Percentiles rank a stretch among this genome's conserved stretches.
phyloP scores from a whole-genome alignment of 2,888 invertebrate species.

The Malacosoma neustria region DNA sequence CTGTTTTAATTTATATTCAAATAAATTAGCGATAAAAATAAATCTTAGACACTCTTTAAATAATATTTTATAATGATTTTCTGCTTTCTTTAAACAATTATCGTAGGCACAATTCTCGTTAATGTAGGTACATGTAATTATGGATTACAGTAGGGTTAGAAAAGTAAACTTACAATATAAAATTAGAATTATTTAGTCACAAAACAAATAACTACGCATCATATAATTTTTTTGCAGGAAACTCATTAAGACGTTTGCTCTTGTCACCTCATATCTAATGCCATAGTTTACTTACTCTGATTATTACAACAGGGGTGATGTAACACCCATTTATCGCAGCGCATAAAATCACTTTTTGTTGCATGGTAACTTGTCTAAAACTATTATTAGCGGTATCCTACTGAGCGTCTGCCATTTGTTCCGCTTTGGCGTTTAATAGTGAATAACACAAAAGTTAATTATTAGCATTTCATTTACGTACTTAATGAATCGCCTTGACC shows the following conservation, averaged over 20 bases:
- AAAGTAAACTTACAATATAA: conserved; percentile 6
- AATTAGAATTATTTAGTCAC: conserved; percentile 26
- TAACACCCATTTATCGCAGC: conserved; percentile 30
- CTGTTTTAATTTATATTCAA: too few relatives aligned
- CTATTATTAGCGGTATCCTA: conserved; percentile 10
- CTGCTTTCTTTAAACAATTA: too few relatives aligned
- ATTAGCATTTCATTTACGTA: conserved; percentile 4
- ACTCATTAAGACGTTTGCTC: conserved; percentile 35
- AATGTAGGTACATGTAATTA: neutral
- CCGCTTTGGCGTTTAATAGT: conserved; percentile 13
- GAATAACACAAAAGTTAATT: conserved; percentile 15
- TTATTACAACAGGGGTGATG: conserved; percentile 42
- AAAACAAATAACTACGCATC: conserved; percentile 36
- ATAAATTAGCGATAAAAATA: too few relatives aligned
- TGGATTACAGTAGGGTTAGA: conserved; percentile 2
- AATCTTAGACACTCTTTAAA: too few relatives aligned
- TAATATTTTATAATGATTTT: too few relatives aligned
- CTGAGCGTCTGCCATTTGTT: conserved; percentile 11
- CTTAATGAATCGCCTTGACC: conserved; percentile 27
- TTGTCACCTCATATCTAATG: conserved; percentile 37
- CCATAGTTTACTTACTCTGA: conserved; percentile 41
- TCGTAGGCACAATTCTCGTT: conserved; percentile 1
- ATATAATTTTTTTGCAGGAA: conserved; percentile 27
- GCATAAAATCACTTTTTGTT: conserved; percentile 20
- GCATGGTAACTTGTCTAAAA: conserved; percentile 13